Evolutionary conservation across 2,113 vertebrate species (phyloP), one percentile per base, ranked within the genome.

Genomic region (Tangachromis dhanisi): DNA sequence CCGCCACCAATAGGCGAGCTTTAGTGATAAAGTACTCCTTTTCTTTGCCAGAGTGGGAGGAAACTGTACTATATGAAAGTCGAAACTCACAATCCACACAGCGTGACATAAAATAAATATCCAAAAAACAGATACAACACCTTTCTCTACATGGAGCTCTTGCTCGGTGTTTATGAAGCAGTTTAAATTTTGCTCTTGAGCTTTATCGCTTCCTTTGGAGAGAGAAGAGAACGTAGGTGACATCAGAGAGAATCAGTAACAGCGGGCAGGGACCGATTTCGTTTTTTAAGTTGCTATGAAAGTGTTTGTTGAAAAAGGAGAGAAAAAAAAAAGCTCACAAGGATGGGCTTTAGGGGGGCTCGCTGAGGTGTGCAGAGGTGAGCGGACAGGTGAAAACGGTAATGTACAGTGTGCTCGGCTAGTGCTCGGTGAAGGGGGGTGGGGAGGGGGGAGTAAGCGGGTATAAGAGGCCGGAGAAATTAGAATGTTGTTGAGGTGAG

Each of bases 381-480:
- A 85, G 79, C 16, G 7, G 73, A 59, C 2, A 13, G 40, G 24
- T 82, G 83, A n/a, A 47, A 24, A 83, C 66, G 63, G 84, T 83
- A 29, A 83, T 81, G 40, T 55, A 42, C 54, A 63, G 80, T 40
- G 16, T 51, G 61, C 51, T 53, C 66, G 17, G 53, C 85, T 68
- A 29, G 68, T 66, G 66, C 45, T 87, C 54, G n/a, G 16, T 57
- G 47, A 76, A 17, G 61, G 61, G 81, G 51, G 19, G 38, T 19
- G 26, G 80, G 40, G 16, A 33, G 57, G 16, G 54, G 61, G 45
- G 53, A 42, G 53, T n/a, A 33, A 83, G 49, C 3, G 26, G 71
- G 59, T 51, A 35, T 89, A 87, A 81, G 79, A 84, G 45, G 55
- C 40, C 47, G 38, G 68, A 90, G 51, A 85, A 90, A 86, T 85